A percentile compares a stretch with the other conserved stretches of the same genome.
Evolutionary conservation across 2,888 invertebrate genomes (phyloP).

Genomic region (Eupsilia transversa): DNA sequence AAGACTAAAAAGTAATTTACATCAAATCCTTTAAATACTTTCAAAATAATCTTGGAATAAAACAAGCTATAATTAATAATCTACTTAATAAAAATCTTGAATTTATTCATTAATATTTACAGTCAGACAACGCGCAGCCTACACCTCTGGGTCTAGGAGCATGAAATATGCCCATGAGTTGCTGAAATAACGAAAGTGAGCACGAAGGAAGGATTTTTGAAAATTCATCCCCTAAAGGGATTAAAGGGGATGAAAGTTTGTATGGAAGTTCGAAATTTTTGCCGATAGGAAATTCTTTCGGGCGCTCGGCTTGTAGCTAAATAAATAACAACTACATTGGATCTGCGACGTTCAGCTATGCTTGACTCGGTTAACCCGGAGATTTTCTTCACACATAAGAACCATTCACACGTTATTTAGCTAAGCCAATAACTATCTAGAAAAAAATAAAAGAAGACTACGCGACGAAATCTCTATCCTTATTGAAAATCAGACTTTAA

Average conservation of each 20-base stretch:
- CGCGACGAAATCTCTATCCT: not conserved
- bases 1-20: not conserved
- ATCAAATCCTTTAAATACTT: not conserved
- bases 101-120: too few relatives aligned
- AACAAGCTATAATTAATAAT: not conserved
- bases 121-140: too few relatives aligned
- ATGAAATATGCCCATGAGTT: not conserved
- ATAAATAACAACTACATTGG: not conserved
- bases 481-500: conserved; percentile 29
- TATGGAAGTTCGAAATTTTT: not conserved
- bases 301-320: not conserved
- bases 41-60: not conserved
- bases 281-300: not conserved
- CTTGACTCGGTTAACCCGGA: not conserved
- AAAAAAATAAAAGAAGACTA: conserved; percentile 6
- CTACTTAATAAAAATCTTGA: not conserved
- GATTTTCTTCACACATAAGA: not conserved
- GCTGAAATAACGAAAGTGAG: not conserved
- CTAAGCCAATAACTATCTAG: conserved; percentile 13
- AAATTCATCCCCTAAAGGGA: not conserved
- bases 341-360: not conserved
- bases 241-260: not conserved
- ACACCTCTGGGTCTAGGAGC: not conserved
- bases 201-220: not conserved
- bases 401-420: conserved; percentile 11